Base-by-base conservation (phyloP, 2,888 invertebrate species). In the Epinotia ramella region DNA sequence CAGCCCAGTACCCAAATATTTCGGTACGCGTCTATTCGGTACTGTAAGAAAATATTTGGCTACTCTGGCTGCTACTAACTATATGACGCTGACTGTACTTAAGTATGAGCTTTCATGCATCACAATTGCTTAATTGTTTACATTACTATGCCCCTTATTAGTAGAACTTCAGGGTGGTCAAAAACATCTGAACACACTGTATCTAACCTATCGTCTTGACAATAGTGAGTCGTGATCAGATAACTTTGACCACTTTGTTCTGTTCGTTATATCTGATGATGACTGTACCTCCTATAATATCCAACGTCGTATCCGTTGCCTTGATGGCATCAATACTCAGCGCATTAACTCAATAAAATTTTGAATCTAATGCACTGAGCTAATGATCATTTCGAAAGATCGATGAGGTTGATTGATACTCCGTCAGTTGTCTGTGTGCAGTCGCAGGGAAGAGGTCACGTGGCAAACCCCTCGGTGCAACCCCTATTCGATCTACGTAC, bases 371-470 rank as follows among this genome's bases (percentile, higher is more conserved):
- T 69, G 64, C 64, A 59, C 69, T 24, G 12, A 63, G 49, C 59
- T 75, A 70, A 66, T 66, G 89, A 92, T 92, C 90, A 88, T 85
- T 85, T 86, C 81, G 81, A 78, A 78, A 81, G 86, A 91, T 93
- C 92, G 87, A 93, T 91, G 89, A 89, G 88, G 87, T 91, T 88
- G 86, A 91, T 89, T 88, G 88, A 86, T 87, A 84, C 80, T 79
- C 77, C 63, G 71, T 72, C 64, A 57, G 77, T 66, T 64, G 75
- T 81, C 76, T 78, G 80, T 88, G 90, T 89, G 89, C 89, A 88
- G 84, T 86, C 82, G 77, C 81, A 82, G 82, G 84, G 81, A 84
- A 84, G 80, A 88, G 89, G 89, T 91, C 92, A 91, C 90, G 90
- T 91, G 90, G 88, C 87, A 84, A 87, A 88, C 87, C 89, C 87